phyloP scores from a whole-genome alignment of 2,888 invertebrate species.

The Pediacus dermestoides region DNA sequence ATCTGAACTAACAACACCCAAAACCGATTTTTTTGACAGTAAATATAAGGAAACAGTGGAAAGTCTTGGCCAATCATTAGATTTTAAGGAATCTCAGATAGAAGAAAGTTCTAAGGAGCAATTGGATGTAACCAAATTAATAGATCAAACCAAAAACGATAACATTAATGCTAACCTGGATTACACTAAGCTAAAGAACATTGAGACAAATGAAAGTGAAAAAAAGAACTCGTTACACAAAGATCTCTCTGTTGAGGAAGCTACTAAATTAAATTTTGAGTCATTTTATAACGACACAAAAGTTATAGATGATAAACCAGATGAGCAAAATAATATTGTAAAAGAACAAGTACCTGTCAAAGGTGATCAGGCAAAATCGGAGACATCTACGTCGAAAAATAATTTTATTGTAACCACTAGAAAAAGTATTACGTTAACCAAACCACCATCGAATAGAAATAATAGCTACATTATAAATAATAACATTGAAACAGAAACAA shows the following conservation, averaged over 20 bases:
- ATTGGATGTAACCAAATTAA: constrained; percentile 12
- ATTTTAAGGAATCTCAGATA: constrained; percentile 1
- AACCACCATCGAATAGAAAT: constrained; percentile 30
- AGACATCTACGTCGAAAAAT: constrained; percentile 22
- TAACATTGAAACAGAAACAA: constrained; percentile 41
- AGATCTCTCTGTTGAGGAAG: constrained; percentile 48
- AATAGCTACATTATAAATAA: constrained; percentile 39
- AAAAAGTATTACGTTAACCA: constrained; percentile 28
- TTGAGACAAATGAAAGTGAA: constrained; percentile 34
- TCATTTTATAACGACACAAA: constrained; percentile 57
- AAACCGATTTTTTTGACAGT: constrained; percentile 54
- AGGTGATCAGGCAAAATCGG: constrained; percentile 18
- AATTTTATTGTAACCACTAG: constrained; percentile 22
- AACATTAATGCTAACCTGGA: constrained; percentile 33
- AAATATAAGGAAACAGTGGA: constrained; percentile 54
- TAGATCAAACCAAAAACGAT: constrained; percentile 25
- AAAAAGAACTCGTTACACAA: constrained; percentile 39
- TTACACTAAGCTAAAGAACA: constrained; percentile 35
- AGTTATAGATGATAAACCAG: constrained; percentile 47
- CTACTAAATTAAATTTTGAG: constrained; percentile 50
- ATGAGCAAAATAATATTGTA: neutral
- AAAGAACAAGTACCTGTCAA: neutral
- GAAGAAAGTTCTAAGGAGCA: too few relatives aligned
- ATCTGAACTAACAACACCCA: constrained; percentile 53
- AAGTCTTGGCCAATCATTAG: constrained; percentile 54